Evolutionary conservation across 2,113 vertebrate genomes (phyloP).

Genomic region (Pteronura brasiliensis): DNA sequence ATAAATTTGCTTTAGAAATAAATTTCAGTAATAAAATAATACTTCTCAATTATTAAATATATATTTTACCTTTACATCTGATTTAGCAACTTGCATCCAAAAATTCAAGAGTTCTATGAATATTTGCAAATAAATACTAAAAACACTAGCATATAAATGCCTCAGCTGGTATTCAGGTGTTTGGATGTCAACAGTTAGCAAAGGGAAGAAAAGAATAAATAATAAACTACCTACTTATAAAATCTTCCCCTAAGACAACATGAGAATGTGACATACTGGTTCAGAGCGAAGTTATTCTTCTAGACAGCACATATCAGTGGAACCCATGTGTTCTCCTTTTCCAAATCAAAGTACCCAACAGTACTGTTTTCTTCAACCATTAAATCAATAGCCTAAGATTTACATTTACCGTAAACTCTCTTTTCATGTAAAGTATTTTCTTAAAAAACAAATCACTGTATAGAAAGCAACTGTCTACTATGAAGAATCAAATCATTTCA

Average conservation of each 20-base stretch:
- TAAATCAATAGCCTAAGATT: constrained; percentile 13
- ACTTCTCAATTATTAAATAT: constrained; percentile 67
- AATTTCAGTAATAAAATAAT: constrained; percentile 68
- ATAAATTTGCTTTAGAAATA: constrained; percentile 69
- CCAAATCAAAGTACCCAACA: neutral
- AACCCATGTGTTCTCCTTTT: neutral
- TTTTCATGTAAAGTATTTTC: constrained; percentile 23
- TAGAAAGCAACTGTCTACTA: neutral
- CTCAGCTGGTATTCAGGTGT: constrained; percentile 31
- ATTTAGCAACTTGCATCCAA: constrained; percentile 56
- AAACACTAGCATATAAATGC: constrained; percentile 51
- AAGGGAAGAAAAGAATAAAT: neutral
- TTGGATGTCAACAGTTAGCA: neutral
- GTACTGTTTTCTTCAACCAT: neutral
- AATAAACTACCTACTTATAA: constrained; percentile 12
- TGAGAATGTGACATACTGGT: neutral
- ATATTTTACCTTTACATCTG: constrained; percentile 46
- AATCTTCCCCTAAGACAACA: neutral
- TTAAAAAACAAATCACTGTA: neutral
- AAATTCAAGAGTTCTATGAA: constrained; percentile 50
- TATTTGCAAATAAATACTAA: constrained; percentile 61
- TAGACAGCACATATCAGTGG: neutral
- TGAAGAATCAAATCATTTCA: constrained; percentile 21
- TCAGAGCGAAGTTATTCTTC: constrained; percentile 1
- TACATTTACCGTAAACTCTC: constrained; percentile 24